Conservation (phyloP, 2,797 vertebrate species). For the Cryptoblepharus egeriae region DNA sequence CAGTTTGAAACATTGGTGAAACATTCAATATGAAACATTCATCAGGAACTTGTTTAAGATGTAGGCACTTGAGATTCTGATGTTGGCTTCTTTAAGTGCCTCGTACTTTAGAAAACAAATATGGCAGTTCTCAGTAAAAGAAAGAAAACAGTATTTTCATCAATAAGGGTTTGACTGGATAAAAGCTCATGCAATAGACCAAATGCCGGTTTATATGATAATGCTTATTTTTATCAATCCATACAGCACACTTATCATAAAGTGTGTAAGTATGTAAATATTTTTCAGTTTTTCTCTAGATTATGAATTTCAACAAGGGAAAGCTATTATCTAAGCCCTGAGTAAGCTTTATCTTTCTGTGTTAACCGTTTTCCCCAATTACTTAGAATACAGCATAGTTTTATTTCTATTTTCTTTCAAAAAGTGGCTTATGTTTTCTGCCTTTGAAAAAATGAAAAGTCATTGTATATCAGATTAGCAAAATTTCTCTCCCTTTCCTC, state of each 20-base stretch:
- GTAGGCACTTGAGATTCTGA: background rate
- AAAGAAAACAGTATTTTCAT: slow-evolving; percentile 1
- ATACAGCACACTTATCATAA: slow-evolving; percentile 4
- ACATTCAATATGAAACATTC: background rate
- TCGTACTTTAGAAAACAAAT: slow-evolving; percentile 2
- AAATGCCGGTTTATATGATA: slow-evolving; percentile 20
- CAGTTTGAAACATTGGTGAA: no score
- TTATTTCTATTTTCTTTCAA: slow-evolving; percentile 13
- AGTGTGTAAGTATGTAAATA: slow-evolving; percentile 12
- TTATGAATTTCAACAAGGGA: slow-evolving; percentile 25
- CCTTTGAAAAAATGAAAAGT: slow-evolving; percentile 12
- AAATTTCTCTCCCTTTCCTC: slow-evolving; percentile 19
- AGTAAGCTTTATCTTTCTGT: slow-evolving; percentile 11
- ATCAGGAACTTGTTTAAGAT: background rate
- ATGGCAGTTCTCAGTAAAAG: background rate
- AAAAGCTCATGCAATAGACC: slow-evolving; percentile 1
- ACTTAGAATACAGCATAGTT: background rate
- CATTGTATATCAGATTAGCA: slow-evolving; percentile 8
- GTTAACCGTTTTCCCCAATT: slow-evolving; percentile 1
- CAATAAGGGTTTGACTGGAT: background rate
- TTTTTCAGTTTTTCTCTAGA: slow-evolving; percentile 35
- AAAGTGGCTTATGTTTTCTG: slow-evolving; percentile 5
- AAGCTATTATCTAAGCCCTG: background rate
- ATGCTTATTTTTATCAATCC: slow-evolving; percentile 18
- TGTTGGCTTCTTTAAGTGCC: background rate